These are phyloP conservation scores for Halcyon malimbica DNA, from an alignment of 2,113 vertebrate genomes.

Conservation along the genomic window DNA sequence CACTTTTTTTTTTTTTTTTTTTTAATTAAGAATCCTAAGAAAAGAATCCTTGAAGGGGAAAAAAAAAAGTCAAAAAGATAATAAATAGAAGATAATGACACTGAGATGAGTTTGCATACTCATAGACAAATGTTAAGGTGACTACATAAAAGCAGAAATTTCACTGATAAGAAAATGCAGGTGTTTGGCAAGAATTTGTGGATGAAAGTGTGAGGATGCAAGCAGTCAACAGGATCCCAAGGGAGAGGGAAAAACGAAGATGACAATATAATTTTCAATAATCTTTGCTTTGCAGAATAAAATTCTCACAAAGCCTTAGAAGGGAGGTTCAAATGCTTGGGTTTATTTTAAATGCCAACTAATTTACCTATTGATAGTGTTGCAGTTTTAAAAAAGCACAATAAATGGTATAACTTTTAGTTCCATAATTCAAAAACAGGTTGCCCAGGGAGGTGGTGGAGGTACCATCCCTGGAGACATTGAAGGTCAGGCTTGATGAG, in stretches of 20 bases:
- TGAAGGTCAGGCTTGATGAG: too few species aligned
- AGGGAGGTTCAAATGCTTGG: neutral
- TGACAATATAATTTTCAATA: neutral
- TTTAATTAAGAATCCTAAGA: neutral
- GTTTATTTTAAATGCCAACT: neutral
- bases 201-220: neutral
- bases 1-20: neutral
- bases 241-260: neutral
- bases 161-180: neutral
- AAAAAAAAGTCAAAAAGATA: neutral
- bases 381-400: neutral
- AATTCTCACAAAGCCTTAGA: neutral
- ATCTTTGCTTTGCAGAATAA: neutral
- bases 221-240: neutral
- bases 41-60: rapidly evolving
- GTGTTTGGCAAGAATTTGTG: neutral
- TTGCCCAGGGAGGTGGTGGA: too few species aligned
- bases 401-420: neutral
- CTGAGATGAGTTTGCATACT: neutral
- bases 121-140: neutral
- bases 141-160: neutral
- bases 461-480: too few species aligned
- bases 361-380: neutral
- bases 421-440: neutral
- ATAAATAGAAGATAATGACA: neutral